Evolutionary conservation across 1,140 invertebrate genomes (phyloP).

Genomic region (Megathymus violae): DNA sequence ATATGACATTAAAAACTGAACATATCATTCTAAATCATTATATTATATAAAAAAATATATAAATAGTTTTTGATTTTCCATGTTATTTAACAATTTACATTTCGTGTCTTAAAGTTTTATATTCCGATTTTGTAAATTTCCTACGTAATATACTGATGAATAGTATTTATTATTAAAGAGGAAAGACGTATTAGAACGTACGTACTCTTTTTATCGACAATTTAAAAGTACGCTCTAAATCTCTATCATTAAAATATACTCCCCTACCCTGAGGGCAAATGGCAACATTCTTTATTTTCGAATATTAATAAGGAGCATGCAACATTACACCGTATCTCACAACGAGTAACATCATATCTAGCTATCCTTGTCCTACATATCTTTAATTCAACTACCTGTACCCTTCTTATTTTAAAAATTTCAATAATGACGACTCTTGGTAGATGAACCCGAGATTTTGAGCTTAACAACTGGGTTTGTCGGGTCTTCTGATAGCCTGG

Average conservation of each 20-base stretch:
- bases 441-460: slow-evolving; percentile 46
- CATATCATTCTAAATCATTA: too few species aligned
- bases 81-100: too few species aligned
- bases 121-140: too few species aligned
- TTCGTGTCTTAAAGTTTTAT: too few species aligned
- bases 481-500: slow-evolving; percentile 22
- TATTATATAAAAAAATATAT: too few species aligned
- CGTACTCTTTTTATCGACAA: slow-evolving; percentile 42
- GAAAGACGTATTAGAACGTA: too few species aligned
- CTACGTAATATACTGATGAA: too few species aligned
- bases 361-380: slow-evolving; percentile 43
- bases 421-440: slow-evolving; percentile 53
- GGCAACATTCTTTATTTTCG: slow-evolving; percentile 80
- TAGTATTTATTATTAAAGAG: too few species aligned
- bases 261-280: slow-evolving; percentile 66
- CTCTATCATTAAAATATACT: slow-evolving; percentile 54
- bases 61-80: too few species aligned
- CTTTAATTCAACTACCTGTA: slow-evolving; percentile 38
- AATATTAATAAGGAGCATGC: slow-evolving; percentile 79
- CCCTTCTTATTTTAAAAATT: slow-evolving; percentile 59
- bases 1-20: too few species aligned
- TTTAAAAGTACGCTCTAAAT: slow-evolving; percentile 10
- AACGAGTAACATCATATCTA: slow-evolving; percentile 60
- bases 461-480: slow-evolving; percentile 23
- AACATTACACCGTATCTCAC: slow-evolving; percentile 78